Evolutionary conservation across 2,113 vertebrate genomes (phyloP).

Genomic region (Mola mola): DNA sequence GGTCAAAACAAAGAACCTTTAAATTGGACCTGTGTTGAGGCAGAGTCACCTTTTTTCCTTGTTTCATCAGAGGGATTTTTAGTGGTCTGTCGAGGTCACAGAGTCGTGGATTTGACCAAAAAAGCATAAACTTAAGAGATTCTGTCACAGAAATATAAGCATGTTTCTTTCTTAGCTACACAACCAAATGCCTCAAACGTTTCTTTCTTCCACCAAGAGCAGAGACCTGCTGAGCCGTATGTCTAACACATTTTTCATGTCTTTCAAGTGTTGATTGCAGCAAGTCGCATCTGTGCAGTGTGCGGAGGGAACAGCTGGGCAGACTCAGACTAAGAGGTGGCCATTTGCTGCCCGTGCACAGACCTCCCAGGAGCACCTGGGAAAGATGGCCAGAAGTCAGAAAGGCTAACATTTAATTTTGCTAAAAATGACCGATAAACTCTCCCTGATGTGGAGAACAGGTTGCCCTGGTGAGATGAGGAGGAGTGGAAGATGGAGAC

Average conservation of each 20-base stretch:
- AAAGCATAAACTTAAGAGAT: too few relatives aligned
- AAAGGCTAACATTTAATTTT: constrained; percentile 74
- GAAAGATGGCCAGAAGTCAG: constrained; percentile 62
- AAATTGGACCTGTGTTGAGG: too few relatives aligned
- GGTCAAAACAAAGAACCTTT: too few relatives aligned
- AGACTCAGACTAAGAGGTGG: constrained; percentile 52
- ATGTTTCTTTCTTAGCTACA: too few relatives aligned
- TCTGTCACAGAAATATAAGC: too few relatives aligned
- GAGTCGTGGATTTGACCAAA: too few relatives aligned
- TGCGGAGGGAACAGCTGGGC: constrained; percentile 69
- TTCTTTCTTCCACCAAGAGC: neutral
- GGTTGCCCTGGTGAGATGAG: constrained; percentile 42
- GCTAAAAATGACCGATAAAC: constrained; percentile 66
- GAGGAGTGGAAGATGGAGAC: constrained; percentile 5
- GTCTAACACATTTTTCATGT: constrained; percentile 1
- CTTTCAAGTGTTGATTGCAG: constrained; percentile 46
- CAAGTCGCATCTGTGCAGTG: constrained; percentile 55
- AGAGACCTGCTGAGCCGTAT: constrained; percentile 1
- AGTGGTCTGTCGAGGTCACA: too few relatives aligned
- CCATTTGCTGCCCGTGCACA: constrained; percentile 64
- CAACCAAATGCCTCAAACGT: too few relatives aligned
- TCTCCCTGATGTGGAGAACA: constrained; percentile 48
- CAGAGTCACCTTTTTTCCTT: too few relatives aligned
- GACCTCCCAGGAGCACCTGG: constrained; percentile 69
- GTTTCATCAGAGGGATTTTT: too few relatives aligned